Evolutionary conservation across 2,888 invertebrate genomes (phyloP).

Genomic region (Chrysina gloriosa): DNA sequence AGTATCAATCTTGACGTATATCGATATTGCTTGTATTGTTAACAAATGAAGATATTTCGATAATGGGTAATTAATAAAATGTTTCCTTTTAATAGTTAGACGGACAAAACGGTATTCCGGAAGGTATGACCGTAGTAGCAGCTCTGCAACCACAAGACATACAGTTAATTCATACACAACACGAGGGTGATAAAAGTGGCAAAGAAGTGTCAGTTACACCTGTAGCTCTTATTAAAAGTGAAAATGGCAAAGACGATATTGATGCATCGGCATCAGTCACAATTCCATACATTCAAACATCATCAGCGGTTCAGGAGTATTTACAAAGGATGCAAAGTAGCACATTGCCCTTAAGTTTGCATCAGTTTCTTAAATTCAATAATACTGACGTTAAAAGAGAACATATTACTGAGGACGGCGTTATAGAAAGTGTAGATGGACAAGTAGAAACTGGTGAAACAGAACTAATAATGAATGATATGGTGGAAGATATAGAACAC

Average conservation of each 20-base stretch:
- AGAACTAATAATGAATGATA: conserved; percentile 59
- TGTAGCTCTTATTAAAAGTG: conserved; percentile 67
- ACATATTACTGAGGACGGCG: conserved; percentile 66
- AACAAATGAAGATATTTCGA: too few species aligned
- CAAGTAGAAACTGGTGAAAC: conserved; percentile 58
- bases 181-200: conserved; percentile 54
- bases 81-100: conserved; percentile 54
- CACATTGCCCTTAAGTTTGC: conserved; percentile 69
- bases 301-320: conserved; percentile 68
- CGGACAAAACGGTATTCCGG: conserved; percentile 67
- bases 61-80: conserved; percentile 4
- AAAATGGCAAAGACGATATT: conserved; percentile 55
- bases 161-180: conserved; percentile 68
- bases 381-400: conserved; percentile 70
- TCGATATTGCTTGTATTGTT: too few species aligned
- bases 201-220: conserved; percentile 65
- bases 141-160: conserved; percentile 78
- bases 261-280: conserved; percentile 64
- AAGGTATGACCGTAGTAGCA: conserved; percentile 76
- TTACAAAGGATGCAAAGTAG: conserved; percentile 64
- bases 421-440: conserved; percentile 66
- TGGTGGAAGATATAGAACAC: conserved; percentile 60
- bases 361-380: conserved; percentile 74
- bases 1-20: too few species aligned
- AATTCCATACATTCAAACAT: conserved; percentile 68